Evolutionary conservation across 2,113 vertebrate genomes (phyloP), one percentile per base, ranked within the genome.

Genomic region (Pygoscelis adeliae): DNA sequence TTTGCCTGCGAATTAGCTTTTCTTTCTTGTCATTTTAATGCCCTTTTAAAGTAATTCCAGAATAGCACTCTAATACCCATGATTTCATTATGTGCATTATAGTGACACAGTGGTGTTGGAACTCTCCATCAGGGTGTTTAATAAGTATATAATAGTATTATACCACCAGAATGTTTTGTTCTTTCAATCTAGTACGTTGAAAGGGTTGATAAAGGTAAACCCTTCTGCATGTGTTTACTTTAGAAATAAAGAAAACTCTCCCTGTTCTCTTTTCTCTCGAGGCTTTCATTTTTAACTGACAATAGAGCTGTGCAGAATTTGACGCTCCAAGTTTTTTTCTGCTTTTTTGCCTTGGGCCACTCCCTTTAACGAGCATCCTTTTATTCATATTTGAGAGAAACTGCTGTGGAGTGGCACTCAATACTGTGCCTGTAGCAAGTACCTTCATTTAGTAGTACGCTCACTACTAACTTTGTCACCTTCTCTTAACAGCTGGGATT

Each of bases 401-500:
- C 29, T n/a, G 44, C 62, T 77, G 12, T 27, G 66, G n/a, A 80
- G 40, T 58, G 17, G 20, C 27, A 71, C 6, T 78, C 29, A 50
- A 5, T 34, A 15, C 30, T 34, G 32, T 69, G 59, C 47, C 29
- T 55, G 61, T 46, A 82, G 17, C 29, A 90, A 83, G 25, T 42
- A 36, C 34, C 18, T 83, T 58, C 61, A 56, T 53, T 74, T 52
- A 94, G 78, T 36, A 58, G 52, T 81, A 32, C 47, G 15, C 38
- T 47, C 67, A 17, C n/a, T 56, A 11, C 14, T 94, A 71, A 95
- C 46, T 72, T 71, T 14, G 46, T 52, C 1, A n/a, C 83, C 96
- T 97, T 97, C 83, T 97, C 90, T 96, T 92, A 91, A 93, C 98
- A 99, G 99, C 98, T 99, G 97, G 99, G 99, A 93, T 99, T 99